phyloP scores from a whole-genome alignment of 2,797 vertebrate genomes.

The Balearica regulorum region DNA sequence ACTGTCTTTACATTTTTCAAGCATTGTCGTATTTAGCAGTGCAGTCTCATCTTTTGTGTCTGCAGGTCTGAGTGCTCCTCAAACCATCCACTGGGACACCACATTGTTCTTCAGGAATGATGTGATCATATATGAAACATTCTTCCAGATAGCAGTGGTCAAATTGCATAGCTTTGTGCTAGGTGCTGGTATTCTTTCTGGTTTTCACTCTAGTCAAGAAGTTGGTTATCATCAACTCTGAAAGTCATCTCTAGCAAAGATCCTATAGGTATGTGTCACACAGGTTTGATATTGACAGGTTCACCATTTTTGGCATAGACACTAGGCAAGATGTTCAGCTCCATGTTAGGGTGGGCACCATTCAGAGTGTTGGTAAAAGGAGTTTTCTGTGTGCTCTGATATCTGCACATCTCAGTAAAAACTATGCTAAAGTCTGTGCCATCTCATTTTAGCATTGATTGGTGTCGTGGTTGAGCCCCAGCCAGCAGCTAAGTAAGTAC shows the following conservation, averaged over 20 bases:
- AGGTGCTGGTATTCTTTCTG: background rate
- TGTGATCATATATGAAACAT: background rate
- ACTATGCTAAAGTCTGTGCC: background rate
- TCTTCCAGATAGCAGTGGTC: background rate
- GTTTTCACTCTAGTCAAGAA: background rate
- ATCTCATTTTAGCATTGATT: background rate
- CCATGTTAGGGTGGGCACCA: background rate
- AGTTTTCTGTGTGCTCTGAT: background rate
- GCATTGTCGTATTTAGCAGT: background rate
- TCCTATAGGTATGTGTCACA: background rate
- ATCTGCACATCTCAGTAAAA: background rate
- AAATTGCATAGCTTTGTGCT: background rate
- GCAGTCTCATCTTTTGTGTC: background rate
- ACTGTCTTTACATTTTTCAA: background rate
- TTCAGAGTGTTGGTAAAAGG: background rate
- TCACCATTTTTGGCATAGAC: background rate
- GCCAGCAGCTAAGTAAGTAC: no score
- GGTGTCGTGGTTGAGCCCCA: no score
- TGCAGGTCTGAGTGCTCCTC: background rate
- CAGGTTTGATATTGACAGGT: background rate
- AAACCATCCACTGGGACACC: background rate
- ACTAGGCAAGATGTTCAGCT: background rate
- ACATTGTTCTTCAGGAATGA: background rate
- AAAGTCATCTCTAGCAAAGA: background rate
- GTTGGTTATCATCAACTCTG: background rate